Evolutionary conservation across 2,797 vertebrate genomes (phyloP), one percentile per base, ranked within the genome.

Genomic region (Bryconaethiops microstoma): DNA sequence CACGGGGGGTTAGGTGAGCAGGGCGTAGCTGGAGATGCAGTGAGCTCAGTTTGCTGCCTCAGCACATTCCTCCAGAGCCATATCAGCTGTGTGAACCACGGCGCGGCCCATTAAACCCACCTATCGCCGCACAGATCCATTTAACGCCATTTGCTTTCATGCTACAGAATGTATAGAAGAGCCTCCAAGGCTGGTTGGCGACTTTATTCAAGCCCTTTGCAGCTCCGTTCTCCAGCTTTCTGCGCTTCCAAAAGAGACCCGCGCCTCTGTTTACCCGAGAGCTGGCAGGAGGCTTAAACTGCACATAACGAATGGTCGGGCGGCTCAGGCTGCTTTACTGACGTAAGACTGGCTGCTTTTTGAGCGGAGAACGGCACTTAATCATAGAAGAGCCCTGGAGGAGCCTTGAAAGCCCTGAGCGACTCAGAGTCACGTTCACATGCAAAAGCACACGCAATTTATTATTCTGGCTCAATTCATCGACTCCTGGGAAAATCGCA

Each of bases 401-500:
- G 45, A 12, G 45, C 45, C 10, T 6, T 12, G 45, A 1, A 6
- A 48, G 45, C 4, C 45, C 45, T 7, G 40, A 59, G 42, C 40
- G 68, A 62, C 45, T 21, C 54, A n/a, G 42, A 35, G 54, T 75
- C 17, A 42, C 54, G 65, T 52, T 71, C 25, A 21, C 55, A 71
- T 5, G 16, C 29, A 70, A 48, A 77, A 67, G 52, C 55, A 52
- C 50, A 72, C 25, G n/a, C 35, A 77, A 83, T 78, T 78, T 54
- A 87, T 80, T 72, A 68, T 45, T 59, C 21, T 29, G 48, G 65
- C n/a, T 42, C 35, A 35, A 60, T 81, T 50, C 74, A 69, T n/a
- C 60, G 76, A 84, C 68, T 81, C 71, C 50, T 62, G 57, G 76
- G 67, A 74, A 83, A 78, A 82, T 68, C 62, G 19, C n/a, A 65